phyloP scores from a whole-genome alignment of 2,113 vertebrate genomes.

The Eptatretus burgeri region DNA sequence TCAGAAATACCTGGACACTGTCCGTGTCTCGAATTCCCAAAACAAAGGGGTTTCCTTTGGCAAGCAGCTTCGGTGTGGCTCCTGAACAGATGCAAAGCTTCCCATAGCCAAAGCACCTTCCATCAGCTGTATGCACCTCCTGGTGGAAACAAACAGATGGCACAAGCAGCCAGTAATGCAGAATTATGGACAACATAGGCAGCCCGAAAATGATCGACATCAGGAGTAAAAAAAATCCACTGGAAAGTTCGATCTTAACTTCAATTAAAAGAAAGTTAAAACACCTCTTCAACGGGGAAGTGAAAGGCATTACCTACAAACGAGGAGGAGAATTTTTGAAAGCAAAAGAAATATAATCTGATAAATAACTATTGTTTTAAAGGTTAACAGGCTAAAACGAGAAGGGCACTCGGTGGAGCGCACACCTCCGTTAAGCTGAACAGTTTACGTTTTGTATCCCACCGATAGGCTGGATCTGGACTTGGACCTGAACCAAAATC shows the following conservation, averaged over 20 bases:
- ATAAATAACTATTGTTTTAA: background rate
- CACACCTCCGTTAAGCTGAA: no score
- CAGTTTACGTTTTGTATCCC: no score
- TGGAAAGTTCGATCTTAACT: background rate
- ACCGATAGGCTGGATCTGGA: no score
- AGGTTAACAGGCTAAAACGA: background rate
- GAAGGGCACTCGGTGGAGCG: no score
- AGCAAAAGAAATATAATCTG: background rate
- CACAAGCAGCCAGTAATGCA: background rate
- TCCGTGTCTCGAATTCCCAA: slow-evolving; percentile 85
- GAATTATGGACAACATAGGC: slow-evolving; percentile 6
- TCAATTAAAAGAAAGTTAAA: background rate
- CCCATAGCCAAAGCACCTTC: slow-evolving; percentile 24
- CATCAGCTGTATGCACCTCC: slow-evolving; percentile 32
- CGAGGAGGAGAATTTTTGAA: background rate
- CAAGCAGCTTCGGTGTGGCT: slow-evolving; percentile 45
- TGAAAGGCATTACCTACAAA: background rate
- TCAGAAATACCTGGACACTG: slow-evolving; percentile 31
- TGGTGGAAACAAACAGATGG: slow-evolving; percentile 19
- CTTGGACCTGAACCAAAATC: no score
- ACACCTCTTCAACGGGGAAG: background rate
- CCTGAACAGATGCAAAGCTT: slow-evolving; percentile 69
- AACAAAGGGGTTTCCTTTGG: slow-evolving; percentile 30
- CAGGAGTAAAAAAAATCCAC: background rate
- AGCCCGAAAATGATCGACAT: background rate